Base-by-base conservation (phyloP, 2,113 vertebrate genomes). In the Cacatua alba region DNA sequence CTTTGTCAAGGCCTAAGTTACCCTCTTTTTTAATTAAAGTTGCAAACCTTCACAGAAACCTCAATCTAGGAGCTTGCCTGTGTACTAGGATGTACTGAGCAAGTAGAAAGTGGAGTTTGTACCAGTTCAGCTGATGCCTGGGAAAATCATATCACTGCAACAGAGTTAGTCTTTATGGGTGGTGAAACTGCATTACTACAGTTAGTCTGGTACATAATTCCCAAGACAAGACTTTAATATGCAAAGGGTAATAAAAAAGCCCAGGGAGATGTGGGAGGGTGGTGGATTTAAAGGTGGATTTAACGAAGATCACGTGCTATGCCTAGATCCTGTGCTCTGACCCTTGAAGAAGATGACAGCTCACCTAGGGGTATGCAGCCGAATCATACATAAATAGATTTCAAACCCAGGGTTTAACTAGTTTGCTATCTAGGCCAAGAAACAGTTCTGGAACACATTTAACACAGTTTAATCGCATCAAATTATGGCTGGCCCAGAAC, bases 361-460 rank as follows among this genome's bases (percentile, higher is more conserved):
- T 81, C 37, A 94, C 74, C 94, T 52, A 80, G 86, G 88, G 77
- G 52, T 69, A 53, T 37, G 37, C 69, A 67, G 70, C 89, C 49
- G 74, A 82, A 92, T 21, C 53, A 62, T 24, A 49, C 74, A 69
- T 16, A 92, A 93, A 95, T 64, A 93, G 92, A 76, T 87, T 82
- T 20, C 92, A 84, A 92, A 89, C 29, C 12, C 63, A 89, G 67
- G 20, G 74, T 94, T 94, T 91, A 80, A 96, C 94, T 93, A 70
- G 83, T 92, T 94, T 94, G 88, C 86, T 94, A 93, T 96, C 88
- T 95, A 92, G 95, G 96, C 96, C 96, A 96, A 91, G 89, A 95
- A 95, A 94, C 80, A 84, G 83, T 94, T 96, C 90, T 95, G 96
- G 92, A 95, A 94, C 88, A 68, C 39, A 91, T 95, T 97, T 96